Base-by-base conservation (phyloP, 2,113 vertebrate species). In the Brevimyrus niger region DNA sequence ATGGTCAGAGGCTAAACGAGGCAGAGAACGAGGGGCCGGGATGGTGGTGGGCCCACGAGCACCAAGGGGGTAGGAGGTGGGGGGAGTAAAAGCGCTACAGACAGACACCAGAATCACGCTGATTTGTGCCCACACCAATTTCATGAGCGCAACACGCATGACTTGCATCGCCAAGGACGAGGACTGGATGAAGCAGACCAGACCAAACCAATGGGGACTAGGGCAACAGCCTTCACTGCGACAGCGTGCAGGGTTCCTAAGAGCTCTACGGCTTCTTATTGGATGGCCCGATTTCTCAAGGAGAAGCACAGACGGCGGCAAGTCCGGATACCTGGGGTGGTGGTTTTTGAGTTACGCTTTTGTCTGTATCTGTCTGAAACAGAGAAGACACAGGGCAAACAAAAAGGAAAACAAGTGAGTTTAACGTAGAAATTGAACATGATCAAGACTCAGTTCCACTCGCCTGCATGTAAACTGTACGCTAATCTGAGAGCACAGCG, bases 311-410 rank as follows among this genome's bases (percentile, higher is more conserved):
- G 90, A 93, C 38, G 93, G 93, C 90, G 93, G 94, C 93, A 94
- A 65, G 90, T 93, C 58, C 93, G 93, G 96, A 95, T 96, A 96
- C 95, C 95, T 96, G 95, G 94, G 92, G 94, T 82, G n/a, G 95
- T 94, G 91, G 95, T 94, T 94, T 97, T 96, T 94, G 96, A 95
- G 93, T 96, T 96, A 96, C 95, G 95, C 94, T 96, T 97, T 96
- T 96, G 96, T 96, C 96, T 97, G 95, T 96, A 96, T 97, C 95
- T 96, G 95, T 97, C 96, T 96, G 94, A 95, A 97, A 96, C 90
- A 95, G 90, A 97, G 94, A 95, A 96, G 94, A 96, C 94, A 96
- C 93, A 96, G 93, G 94, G 73, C 86, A 88, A 90, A 90, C 80
- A 88, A 87, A 35, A 50, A 89, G 80, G 23, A 91, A 93, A 90